These are phyloP conservation scores for Eurois occulta DNA, from an alignment of 2,888 invertebrate genomes.

Conservation along the genomic window DNA sequence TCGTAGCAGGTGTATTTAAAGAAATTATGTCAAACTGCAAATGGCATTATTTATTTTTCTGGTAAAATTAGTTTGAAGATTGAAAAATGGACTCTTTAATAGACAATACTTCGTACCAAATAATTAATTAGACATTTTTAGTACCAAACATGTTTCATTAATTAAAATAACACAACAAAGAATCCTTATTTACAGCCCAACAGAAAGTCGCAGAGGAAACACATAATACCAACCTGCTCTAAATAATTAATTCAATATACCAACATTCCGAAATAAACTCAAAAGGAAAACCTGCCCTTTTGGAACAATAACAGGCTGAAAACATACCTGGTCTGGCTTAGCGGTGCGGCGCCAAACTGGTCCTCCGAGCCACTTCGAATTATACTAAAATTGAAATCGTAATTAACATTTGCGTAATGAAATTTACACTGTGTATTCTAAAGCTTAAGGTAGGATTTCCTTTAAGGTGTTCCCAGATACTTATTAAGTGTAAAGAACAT, in stretches of 20 bases:
- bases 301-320: constrained; percentile 45
- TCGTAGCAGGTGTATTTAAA: too few relatives aligned
- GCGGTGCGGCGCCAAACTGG: constrained; percentile 43
- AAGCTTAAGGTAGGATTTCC: constrained; percentile 28
- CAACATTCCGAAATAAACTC: constrained; percentile 34
- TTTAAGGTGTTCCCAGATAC: constrained; percentile 44
- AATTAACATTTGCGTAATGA: constrained; percentile 53
- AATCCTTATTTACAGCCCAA: background rate
- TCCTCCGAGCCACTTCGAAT: constrained; percentile 60
- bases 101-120: background rate
- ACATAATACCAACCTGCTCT: constrained; percentile 5
- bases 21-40: too few relatives aligned
- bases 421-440: constrained; percentile 27
- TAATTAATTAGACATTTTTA: background rate
- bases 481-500: constrained; percentile 71
- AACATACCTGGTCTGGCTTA: constrained; percentile 59
- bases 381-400: constrained; percentile 69
- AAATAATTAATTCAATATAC: constrained; percentile 47
- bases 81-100: background rate
- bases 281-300: constrained; percentile 35
- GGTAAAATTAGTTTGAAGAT: too few relatives aligned
- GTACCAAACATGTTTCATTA: background rate
- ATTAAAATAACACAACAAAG: constrained; percentile 4
- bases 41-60: too few relatives aligned
- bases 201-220: background rate